Conservation (phyloP, 2,888 invertebrate species). For the Tinea pellionella region DNA sequence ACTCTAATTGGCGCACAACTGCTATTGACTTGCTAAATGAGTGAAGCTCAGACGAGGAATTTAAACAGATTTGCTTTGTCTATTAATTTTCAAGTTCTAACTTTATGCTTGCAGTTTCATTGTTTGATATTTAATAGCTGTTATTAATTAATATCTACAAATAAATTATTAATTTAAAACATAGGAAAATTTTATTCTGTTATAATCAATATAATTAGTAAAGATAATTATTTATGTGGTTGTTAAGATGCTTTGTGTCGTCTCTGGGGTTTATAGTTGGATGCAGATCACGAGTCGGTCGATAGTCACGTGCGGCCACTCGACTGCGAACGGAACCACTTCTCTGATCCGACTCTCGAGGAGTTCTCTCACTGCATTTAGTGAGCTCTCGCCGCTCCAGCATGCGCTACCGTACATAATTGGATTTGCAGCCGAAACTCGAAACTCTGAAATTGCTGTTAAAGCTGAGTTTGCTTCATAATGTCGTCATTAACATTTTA, state of each 20-base stretch:
- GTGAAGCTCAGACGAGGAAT: neutral
- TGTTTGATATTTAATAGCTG: neutral
- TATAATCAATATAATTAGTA: too few relatives aligned
- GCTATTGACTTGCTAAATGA: slow-evolving; percentile 10
- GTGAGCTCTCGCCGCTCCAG: neutral
- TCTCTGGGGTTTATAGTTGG: slow-evolving; percentile 7
- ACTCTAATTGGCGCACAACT: slow-evolving; percentile 11
- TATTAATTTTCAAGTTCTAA: neutral
- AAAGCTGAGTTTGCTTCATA: neutral
- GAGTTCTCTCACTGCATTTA: neutral
- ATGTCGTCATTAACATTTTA: neutral
- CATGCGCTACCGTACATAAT: neutral
- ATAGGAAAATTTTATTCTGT: neutral
- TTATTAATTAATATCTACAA: too few relatives aligned
- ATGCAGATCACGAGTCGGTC: slow-evolving; percentile 21
- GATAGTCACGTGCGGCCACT: slow-evolving; percentile 55
- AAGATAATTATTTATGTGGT: neutral
- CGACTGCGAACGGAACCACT: slow-evolving; percentile 27
- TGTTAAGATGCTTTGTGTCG: neutral
- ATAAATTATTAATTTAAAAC: too few relatives aligned
- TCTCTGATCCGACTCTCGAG: slow-evolving; percentile 25
- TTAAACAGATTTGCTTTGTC: neutral
- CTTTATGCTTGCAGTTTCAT: neutral
- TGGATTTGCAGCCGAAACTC: neutral
- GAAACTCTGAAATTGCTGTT: slow-evolving; percentile 6